Base-by-base conservation (phyloP, 2,888 invertebrate genomes). In the Acleris sparsana region DNA sequence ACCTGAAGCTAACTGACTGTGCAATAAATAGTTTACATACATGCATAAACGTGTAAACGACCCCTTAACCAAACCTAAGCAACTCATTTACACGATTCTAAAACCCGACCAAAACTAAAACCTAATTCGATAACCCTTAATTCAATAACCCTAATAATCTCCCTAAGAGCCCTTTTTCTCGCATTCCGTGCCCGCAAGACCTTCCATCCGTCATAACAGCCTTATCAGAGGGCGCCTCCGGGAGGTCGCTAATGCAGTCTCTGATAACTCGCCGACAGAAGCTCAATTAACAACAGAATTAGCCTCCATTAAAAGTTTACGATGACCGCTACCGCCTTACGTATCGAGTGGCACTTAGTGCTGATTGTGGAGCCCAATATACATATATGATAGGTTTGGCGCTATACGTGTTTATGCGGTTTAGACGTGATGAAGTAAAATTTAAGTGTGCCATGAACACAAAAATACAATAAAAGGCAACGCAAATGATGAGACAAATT, bases 251-350 rank as follows among this genome's bases (percentile, higher is more conserved):
- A 92, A 92, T 92, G 92, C 89, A 90, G 75, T 73, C 71, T 69
- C 76, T 69, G 92, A 91, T 91, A 92, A 87, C 70, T 59, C 71
- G 77, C 82, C 84, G 86, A 85, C 88, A 85, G 80, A 84, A 84
- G 86, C 83, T 90, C 92, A 92, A 92, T 92, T 92, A 92, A 92
- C 92, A 88, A 84, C 88, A 85, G 86, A 92, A 92, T 92, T 92
- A 91, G 89, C 82, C 81, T 75, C 89, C 92, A 90, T 91, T 92
- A 91, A 92, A 90, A 88, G 77, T 92, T 92, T 91, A 92, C 88
- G 91, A 90, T 81, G 85, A 74, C 84, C 80, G 92, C 92, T 92
- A 92, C 92, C 75, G 91, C 87, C 91, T 92, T 92, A 92, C 92
- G 90, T 90, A 66, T 66, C 85, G 72, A 46, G 64, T 85, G 86